Conservation (phyloP, 2,888 invertebrate genomes). For the Catocala fraxini region DNA sequence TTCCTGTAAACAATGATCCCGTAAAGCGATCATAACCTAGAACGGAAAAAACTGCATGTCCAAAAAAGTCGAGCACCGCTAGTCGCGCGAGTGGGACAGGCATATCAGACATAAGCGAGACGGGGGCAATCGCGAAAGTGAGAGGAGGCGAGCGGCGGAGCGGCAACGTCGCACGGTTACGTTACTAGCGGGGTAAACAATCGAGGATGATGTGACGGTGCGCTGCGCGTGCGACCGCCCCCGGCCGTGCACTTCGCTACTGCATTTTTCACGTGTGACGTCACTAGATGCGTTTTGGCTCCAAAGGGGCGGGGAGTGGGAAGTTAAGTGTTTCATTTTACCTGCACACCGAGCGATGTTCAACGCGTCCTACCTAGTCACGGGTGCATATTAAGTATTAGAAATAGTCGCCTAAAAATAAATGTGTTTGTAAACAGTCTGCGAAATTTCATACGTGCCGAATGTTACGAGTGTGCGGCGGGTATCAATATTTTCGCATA, state of each 20-base stretch:
- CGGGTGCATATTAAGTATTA: slow-evolving; percentile 24
- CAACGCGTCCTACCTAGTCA: slow-evolving; percentile 10
- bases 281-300: slow-evolving; percentile 57
- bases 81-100: slow-evolving; percentile 72
- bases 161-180: slow-evolving; percentile 83
- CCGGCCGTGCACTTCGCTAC: slow-evolving; percentile 79
- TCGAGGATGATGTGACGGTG: slow-evolving; percentile 77
- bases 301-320: slow-evolving; percentile 17
- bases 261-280: slow-evolving; percentile 80
- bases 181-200: slow-evolving; percentile 84
- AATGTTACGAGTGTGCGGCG: slow-evolving; percentile 21
- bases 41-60: slow-evolving; percentile 82
- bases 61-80: slow-evolving; percentile 87
- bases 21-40: slow-evolving; percentile 76
- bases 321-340: slow-evolving; percentile 28
- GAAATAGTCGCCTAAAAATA: slow-evolving; percentile 50
- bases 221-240: slow-evolving; percentile 80
- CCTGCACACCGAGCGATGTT: slow-evolving; percentile 22
- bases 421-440: slow-evolving; percentile 53
- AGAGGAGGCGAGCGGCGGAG: slow-evolving; percentile 80
- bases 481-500: slow-evolving; percentile 38
- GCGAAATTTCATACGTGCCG: slow-evolving; percentile 31
- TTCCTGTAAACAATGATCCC: slow-evolving; percentile 73
- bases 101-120: slow-evolving; percentile 58
- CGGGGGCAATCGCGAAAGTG: slow-evolving; percentile 80